Conservation (phyloP, 2,113 vertebrate genomes). For the Lophius piscatorius region DNA sequence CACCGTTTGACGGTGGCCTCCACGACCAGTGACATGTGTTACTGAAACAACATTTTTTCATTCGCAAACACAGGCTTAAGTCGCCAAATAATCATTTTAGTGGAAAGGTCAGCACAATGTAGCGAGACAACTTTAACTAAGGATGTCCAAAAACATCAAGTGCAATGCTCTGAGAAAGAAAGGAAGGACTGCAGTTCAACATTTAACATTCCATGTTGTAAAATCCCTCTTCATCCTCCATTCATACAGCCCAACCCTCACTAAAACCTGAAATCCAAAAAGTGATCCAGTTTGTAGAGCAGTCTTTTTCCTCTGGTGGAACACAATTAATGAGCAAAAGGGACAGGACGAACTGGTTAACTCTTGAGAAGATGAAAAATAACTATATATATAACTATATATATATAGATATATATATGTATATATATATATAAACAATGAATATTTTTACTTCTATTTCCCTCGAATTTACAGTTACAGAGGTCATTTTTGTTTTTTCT, state of each 20-base stretch:
- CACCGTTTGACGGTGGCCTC: conserved; percentile 40
- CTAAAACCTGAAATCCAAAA: neutral
- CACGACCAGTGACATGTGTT: conserved; percentile 37
- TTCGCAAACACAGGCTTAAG: conserved; percentile 35
- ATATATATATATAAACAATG: conserved; percentile 66
- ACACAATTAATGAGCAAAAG: no score
- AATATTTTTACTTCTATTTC: conserved; percentile 70
- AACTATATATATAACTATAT: no score
- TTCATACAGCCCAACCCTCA: conserved; percentile 4
- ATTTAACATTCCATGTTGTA: conserved; percentile 7
- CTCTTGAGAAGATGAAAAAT: no score
- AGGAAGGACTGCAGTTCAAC: no score
- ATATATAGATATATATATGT: no score
- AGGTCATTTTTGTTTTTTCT: conserved; percentile 65
- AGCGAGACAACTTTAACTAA: conserved; percentile 24
- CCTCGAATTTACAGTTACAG: conserved; percentile 71
- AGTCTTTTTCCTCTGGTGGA: conserved; percentile 34
- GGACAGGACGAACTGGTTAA: no score
- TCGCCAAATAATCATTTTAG: conserved; percentile 44
- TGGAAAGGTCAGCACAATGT: neutral
- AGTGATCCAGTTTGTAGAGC: neutral
- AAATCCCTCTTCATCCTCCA: conserved; percentile 2
- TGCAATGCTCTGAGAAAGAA: no score
- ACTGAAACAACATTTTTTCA: conserved; percentile 27
- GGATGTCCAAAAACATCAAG: no score